phyloP scores from a whole-genome alignment of 2,888 invertebrate genomes.

The Drosophila emarginata region DNA sequence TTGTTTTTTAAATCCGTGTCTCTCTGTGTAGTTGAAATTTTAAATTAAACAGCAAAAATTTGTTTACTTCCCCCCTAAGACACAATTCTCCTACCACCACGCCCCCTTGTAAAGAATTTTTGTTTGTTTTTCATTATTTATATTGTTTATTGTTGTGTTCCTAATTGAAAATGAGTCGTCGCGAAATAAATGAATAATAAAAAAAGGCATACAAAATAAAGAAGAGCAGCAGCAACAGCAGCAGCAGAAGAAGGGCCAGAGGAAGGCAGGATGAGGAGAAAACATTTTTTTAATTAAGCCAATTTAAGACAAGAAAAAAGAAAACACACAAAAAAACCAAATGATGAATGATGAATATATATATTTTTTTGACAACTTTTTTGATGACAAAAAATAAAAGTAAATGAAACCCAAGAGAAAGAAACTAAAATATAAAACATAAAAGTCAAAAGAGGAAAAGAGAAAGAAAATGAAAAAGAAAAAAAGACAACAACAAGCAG shows the following conservation, averaged over 20 bases:
- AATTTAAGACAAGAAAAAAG: slow-evolving; percentile 53
- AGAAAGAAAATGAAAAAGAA: neutral
- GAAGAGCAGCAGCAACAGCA: slow-evolving; percentile 8
- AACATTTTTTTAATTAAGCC: slow-evolving; percentile 75
- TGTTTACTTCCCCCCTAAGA: neutral
- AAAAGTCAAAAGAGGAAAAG: slow-evolving; percentile 27
- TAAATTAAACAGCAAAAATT: neutral
- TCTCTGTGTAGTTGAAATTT: too few relatives aligned
- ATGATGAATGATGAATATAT: slow-evolving; percentile 71
- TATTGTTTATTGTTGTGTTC: neutral
- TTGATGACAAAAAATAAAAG: slow-evolving; percentile 59
- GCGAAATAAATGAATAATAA: slow-evolving; percentile 5
- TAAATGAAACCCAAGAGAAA: slow-evolving; percentile 54
- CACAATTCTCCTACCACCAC: neutral
- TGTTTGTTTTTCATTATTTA: neutral
- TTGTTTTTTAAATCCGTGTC: too few relatives aligned
- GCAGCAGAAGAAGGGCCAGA: slow-evolving; percentile 7
- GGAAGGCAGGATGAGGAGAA: slow-evolving; percentile 23
- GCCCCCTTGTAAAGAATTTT: neutral
- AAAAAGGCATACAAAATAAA: slow-evolving; percentile 11
- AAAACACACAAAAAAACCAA: slow-evolving; percentile 26
- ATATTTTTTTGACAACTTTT: slow-evolving; percentile 81
- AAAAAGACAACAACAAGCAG: slow-evolving; percentile 22
- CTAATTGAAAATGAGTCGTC: slow-evolving; percentile 1
- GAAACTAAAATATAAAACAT: slow-evolving; percentile 45